Evolutionary conservation across 2,797 vertebrate species (phyloP).

Genomic region (Artibeus lituratus): DNA sequence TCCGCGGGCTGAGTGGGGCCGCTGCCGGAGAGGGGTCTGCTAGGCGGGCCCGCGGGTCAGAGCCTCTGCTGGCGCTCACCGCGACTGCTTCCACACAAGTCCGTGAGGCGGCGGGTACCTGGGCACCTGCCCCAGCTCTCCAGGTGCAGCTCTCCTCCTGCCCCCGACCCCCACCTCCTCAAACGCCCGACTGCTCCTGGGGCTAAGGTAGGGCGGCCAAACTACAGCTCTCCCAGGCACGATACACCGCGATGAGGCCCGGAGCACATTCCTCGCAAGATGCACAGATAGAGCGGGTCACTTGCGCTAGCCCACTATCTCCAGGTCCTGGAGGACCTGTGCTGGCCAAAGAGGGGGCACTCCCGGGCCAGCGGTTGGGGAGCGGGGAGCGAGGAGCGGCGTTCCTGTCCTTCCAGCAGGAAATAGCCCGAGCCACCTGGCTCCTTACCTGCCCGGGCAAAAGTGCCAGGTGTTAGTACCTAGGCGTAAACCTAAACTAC

Average conservation of each 20-base stretch:
- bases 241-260: constrained; percentile 23
- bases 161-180: not conserved
- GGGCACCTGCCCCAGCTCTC: constrained; percentile 34
- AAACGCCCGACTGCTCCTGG: not conserved
- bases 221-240: not conserved
- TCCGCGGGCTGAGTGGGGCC: not conserved
- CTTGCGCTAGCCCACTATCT: not conserved
- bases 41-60: not conserved
- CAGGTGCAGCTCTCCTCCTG: not conserved
- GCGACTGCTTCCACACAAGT: constrained; percentile 23
- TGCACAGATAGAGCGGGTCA: not conserved
- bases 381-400: not conserved
- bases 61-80: not conserved
- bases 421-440: not conserved
- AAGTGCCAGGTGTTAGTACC: not conserved
- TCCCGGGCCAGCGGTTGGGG: not conserved
- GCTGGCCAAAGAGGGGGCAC: not conserved
- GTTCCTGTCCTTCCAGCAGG: not conserved
- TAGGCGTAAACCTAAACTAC: not conserved
- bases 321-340: not conserved
- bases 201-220: not conserved
- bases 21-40: not conserved
- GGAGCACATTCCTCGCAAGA: constrained; percentile 51
- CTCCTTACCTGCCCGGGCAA: not conserved
- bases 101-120: not conserved